These are phyloP conservation scores for Sarcophaga rosellei DNA, from an alignment of 2,888 invertebrate species.

Conservation along the genomic window DNA sequence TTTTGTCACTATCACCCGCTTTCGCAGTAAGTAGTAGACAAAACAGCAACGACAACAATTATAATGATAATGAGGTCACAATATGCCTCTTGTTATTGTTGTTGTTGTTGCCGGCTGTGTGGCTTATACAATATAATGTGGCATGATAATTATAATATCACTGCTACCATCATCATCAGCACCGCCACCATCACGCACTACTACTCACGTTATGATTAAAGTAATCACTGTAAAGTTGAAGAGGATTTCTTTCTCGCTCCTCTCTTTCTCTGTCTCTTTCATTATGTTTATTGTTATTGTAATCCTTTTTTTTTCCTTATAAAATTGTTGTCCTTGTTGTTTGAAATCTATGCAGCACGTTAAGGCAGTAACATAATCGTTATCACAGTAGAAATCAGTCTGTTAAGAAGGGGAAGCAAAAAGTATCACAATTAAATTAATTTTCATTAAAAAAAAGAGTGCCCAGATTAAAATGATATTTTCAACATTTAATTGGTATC, in stretches of 20 bases:
- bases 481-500: neutral
- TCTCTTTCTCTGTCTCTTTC: neutral
- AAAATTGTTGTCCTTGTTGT: neutral
- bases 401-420: neutral
- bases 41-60: conserved; percentile 32
- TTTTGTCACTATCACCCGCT: neutral
- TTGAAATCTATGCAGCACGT: neutral
- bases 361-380: neutral
- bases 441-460: neutral
- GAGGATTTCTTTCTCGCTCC: neutral
- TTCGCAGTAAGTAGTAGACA: neutral
- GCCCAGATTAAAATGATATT: neutral
- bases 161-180: neutral
- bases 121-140: conserved; percentile 5
- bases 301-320: neutral
- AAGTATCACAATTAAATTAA: neutral
- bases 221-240: conserved; percentile 38
- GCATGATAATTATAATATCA: conserved; percentile 49
- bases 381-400: neutral
- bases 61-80: conserved; percentile 55
- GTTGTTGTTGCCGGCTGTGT: conserved; percentile 9
- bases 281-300: neutral
- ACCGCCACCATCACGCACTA: neutral
- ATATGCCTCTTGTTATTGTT: conserved; percentile 6
- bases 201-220: conserved; percentile 35